Percentiles rank a stretch among this genome's conserved stretches.
phyloP scores from a whole-genome alignment of 2,888 invertebrate species.

The Chrysodeixis includens region DNA sequence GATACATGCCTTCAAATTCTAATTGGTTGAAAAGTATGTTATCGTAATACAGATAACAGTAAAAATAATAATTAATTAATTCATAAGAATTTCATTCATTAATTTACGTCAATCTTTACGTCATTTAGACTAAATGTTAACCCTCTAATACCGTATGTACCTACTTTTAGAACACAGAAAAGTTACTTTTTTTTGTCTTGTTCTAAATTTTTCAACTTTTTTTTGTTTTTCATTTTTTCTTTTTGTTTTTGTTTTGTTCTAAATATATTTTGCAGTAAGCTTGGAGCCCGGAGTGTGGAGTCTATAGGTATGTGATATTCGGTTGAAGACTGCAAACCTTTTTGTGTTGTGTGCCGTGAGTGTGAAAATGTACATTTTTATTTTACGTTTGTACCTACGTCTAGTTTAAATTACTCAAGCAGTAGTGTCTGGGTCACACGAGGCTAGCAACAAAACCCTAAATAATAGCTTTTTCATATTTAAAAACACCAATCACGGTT shows the following conservation, averaged over 20 bases:
- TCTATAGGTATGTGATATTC: constrained; percentile 83
- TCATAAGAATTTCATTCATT: constrained; percentile 24
- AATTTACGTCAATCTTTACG: constrained; percentile 20
- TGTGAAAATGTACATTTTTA: constrained; percentile 76
- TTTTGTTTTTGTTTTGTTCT: background rate
- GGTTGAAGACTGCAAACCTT: constrained; percentile 83
- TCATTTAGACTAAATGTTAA: constrained; percentile 21
- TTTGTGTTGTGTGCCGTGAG: constrained; percentile 82
- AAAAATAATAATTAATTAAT: constrained; percentile 3
- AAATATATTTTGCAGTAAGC: background rate
- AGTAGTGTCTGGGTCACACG: constrained; percentile 56
- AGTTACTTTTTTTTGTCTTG: background rate
- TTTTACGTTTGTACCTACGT: constrained; percentile 78
- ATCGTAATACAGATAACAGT: background rate
- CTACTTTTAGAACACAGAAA: background rate
- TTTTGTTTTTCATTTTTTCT: background rate
- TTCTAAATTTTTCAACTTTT: background rate
- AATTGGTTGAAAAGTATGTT: background rate
- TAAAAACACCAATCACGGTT: no score
- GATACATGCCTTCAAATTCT: background rate
- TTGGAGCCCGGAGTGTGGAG: constrained; percentile 74
- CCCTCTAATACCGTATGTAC: constrained; percentile 4
- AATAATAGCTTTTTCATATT: background rate
- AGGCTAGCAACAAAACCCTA: constrained; percentile 24
- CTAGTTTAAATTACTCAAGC: constrained; percentile 68